phyloP scores from a whole-genome alignment of 2,888 invertebrate genomes.

The Pomacea canaliculata region DNA sequence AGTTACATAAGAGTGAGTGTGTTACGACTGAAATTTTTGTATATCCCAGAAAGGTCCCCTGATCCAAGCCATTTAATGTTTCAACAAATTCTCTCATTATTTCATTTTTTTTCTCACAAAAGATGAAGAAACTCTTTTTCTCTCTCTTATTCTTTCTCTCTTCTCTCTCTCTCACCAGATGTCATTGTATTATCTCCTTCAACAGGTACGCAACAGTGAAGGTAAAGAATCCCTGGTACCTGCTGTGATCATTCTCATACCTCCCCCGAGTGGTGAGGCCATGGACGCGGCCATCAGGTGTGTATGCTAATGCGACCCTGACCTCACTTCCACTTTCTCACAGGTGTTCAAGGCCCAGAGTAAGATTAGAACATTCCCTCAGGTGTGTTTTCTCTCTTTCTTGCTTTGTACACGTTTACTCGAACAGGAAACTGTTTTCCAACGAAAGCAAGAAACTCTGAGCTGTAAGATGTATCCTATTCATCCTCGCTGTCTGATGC shows the following conservation, averaged over 20 bases:
- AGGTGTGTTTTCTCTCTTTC: neutral
- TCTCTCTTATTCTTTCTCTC: too few relatives aligned
- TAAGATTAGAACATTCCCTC: neutral
- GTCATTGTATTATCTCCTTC: too few relatives aligned
- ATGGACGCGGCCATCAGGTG: constrained; percentile 62
- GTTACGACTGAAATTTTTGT: too few relatives aligned
- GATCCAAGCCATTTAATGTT: too few relatives aligned
- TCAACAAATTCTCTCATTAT: too few relatives aligned
- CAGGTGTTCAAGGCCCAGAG: neutral
- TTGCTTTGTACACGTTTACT: neutral
- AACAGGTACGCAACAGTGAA: constrained; percentile 48
- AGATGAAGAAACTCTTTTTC: too few relatives aligned
- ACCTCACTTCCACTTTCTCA: neutral
- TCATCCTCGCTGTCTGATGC: neutral
- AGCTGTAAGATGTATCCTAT: neutral
- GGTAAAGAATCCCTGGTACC: constrained; percentile 57
- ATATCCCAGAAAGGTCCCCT: too few relatives aligned
- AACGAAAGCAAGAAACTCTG: neutral
- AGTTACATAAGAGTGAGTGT: too few relatives aligned
- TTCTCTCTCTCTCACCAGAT: too few relatives aligned
- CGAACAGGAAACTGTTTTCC: neutral
- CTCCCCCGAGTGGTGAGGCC: constrained; percentile 60
- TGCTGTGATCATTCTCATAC: constrained; percentile 59
- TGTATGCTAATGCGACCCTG: neutral
- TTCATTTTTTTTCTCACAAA: too few relatives aligned